phyloP scores from a whole-genome alignment of 2,797 vertebrate species.

The Sylvia borin region DNA sequence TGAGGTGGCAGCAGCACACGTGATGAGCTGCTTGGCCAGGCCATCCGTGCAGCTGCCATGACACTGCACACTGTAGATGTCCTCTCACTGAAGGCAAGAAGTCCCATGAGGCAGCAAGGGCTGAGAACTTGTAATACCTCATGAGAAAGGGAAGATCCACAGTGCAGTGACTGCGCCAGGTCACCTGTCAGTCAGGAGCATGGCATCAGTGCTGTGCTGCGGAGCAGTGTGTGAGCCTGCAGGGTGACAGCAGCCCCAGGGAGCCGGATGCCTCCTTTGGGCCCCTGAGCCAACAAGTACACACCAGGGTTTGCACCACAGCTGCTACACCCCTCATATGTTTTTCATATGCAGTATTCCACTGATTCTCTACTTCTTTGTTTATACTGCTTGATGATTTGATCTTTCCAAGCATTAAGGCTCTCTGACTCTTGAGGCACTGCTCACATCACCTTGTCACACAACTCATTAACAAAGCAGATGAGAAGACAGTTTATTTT shows the following conservation, averaged over 20 bases:
- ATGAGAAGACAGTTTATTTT: background rate
- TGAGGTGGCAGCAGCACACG: background rate
- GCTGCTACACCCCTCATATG: fast-evolving
- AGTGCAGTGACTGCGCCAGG: background rate
- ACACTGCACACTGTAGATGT: fast-evolving
- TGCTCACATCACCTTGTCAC: background rate
- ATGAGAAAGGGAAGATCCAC: background rate
- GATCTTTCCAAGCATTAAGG: background rate
- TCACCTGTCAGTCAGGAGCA: background rate
- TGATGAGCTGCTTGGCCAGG: background rate
- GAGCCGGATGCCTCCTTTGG: fast-evolving
- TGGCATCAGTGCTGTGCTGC: fast-evolving
- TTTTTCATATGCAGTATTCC: background rate
- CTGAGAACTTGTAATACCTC: background rate
- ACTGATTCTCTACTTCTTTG: background rate
- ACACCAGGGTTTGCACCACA: background rate
- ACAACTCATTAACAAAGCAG: background rate
- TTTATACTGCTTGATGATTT: background rate
- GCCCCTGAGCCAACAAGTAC: background rate
- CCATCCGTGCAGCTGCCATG: background rate
- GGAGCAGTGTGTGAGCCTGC: background rate
- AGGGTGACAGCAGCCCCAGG: background rate
- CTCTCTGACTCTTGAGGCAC: background rate
- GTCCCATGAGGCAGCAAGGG: background rate
- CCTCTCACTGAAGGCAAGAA: background rate